Percentiles rank a stretch among this genome's conserved stretches.
These are phyloP conservation scores for Physella acuta DNA, from an alignment of 1,140 invertebrate species.

Conservation along the genomic window DNA sequence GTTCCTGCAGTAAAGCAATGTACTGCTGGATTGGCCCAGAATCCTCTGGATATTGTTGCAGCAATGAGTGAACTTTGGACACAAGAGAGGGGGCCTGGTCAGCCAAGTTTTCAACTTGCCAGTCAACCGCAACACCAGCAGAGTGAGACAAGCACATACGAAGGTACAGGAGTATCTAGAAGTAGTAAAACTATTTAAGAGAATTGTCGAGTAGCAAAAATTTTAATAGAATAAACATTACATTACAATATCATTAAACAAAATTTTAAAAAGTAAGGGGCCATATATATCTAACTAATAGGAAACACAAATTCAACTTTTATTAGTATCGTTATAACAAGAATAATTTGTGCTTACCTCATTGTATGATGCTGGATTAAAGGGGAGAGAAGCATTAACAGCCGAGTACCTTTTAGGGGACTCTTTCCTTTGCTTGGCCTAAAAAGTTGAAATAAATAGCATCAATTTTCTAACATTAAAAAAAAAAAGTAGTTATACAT, in stretches of 20 bases:
- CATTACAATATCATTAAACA: too few species aligned
- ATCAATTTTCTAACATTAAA: too few species aligned
- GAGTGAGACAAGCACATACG: slow-evolving; percentile 70
- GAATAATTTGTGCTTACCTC: too few species aligned
- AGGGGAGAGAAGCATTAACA: slow-evolving; percentile 71
- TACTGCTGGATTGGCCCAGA: slow-evolving; percentile 67
- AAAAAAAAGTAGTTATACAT: too few species aligned
- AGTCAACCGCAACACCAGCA: slow-evolving; percentile 50
- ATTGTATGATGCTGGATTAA: slow-evolving; percentile 67
- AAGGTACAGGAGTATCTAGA: slow-evolving; percentile 75
- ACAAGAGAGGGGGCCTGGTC: slow-evolving; percentile 47
- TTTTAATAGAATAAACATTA: too few species aligned
- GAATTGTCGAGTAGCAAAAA: too few species aligned
- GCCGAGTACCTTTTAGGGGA: slow-evolving; percentile 47
- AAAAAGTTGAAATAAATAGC: neutral
- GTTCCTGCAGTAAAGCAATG: slow-evolving; percentile 67
- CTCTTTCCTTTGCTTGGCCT: slow-evolving; percentile 22
- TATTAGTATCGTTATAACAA: too few species aligned
- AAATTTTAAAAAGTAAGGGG: too few species aligned
- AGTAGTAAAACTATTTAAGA: neutral
- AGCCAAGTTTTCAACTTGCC: slow-evolving; percentile 36
- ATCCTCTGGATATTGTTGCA: slow-evolving; percentile 62
- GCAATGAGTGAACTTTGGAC: slow-evolving; percentile 53
- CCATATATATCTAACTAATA: too few species aligned
- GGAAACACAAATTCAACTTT: too few species aligned